Base-by-base conservation (phyloP, 2,113 vertebrate species). In the Thunnus maccoyii region DNA sequence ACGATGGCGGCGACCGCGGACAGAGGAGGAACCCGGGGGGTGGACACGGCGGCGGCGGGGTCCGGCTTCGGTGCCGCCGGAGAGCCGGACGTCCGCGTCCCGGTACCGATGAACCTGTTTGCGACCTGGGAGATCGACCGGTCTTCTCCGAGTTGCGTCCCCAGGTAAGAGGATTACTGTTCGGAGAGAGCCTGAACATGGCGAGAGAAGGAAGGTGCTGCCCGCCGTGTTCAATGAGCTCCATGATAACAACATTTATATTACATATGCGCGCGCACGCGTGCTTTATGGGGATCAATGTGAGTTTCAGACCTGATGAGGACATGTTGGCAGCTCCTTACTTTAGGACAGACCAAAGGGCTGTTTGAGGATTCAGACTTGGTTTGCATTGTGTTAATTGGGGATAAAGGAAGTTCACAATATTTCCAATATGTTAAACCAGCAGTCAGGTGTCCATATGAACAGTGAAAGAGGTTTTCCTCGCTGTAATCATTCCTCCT, bases 51-150 rank as follows among this genome's bases (percentile, higher is more conserved):
- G 1, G 4, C 14, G 3, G 8, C 15, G 7, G 88, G 84, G 61
- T 57, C 73, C 47, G 82, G 81, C 12, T 55, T 85, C 63, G 91
- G 77, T 46, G 16, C 74, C n/a, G 56, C 32, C 22, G 50, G 68
- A 36, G 68, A 80, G 7, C 22, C 80, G 2, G 75, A 69, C 22
- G 79, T 65, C 12, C 84, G 76, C 25, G 66, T 86, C 51, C 85
- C 93, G n/a, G 91, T 95, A 18, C 94, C 94, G 15, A 95, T 94
- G 94, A 95, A 94, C 85, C 86, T 95, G 55, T 95, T 94, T 17
- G 93, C 92, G 2, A 94, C 92, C 75, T 95, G 93, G 94, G 94
- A 95, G 58, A 90, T 94, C 32, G 94, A 95, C 73, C 93, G 94
- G n/a, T 92, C 90, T 16, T 95, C 93, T 13, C 93, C 94, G 22